Base-by-base conservation (phyloP, 2,797 vertebrate genomes). In the Sebastes oblongus region DNA sequence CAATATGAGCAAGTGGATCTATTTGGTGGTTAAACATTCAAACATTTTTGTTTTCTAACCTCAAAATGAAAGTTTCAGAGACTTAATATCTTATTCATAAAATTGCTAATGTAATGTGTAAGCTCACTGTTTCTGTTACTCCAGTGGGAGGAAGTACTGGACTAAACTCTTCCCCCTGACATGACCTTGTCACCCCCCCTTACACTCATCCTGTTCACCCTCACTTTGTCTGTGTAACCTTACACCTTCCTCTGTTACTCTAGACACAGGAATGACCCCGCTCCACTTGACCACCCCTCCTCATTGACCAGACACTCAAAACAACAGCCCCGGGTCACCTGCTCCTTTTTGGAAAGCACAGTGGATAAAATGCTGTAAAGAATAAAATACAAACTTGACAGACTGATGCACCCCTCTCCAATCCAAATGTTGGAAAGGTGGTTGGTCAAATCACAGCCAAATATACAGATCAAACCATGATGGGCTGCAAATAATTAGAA, bases 161-260 rank as follows among this genome's bases (percentile, higher is more conserved):
- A 64, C 39, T 11, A 24, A 54, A 18, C 12, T 79, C 24, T 56
- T 84, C 34, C 39, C 39, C 70, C 66, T 14, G 36, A 3, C 20
- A 10, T 88, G 84, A 90, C 82, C 86, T 80, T 85, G 86, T 84
- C 50, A 87, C 58, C 72, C 83, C 85, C 56, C 50, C 30, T 32
- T 6, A 29, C 59, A 34, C 76, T 78, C 56, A 75, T 68, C 77
- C 50, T 25, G 56, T 76, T 85, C 84, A 76, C 46, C 58, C 39
- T 69, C 22, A 50, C 67, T 81, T 66, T 75, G 56, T 75, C 50
- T 55, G 46, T 72, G 91, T 89, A 92, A 94, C 72, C 55, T 66
- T 72, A 91, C 61, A 78, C 88, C 25, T 22, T 8, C 27, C 80
- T 64, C 59, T 89, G 84, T 86, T 68, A 81, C 72, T 66, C 56